Evolutionary conservation across 2,797 vertebrate species (phyloP), one percentile per base, ranked within the genome.

Genomic region (Denticeps clupeoides): DNA sequence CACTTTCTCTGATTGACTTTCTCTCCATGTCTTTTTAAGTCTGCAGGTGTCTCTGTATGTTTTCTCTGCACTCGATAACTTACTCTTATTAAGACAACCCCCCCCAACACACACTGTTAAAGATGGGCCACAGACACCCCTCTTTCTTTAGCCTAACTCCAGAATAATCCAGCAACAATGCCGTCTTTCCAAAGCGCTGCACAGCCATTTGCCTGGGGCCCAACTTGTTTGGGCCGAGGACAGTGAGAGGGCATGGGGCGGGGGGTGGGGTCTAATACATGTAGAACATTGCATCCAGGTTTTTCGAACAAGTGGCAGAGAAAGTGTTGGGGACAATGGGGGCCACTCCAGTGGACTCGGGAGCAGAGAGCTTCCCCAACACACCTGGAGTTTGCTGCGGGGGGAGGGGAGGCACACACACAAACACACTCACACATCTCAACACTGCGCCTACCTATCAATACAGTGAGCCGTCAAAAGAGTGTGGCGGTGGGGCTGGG

Each of bases 351-450:
- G 26, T 10, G 26, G 26, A 26, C 26, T 26, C 26, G 11, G 26
- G 26, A 11, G n/a, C 26, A 10, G 26, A 2, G 9, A 27, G 26
- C 26, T 78, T 70, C 74, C 64, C 69, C 40, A n/a, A 73, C 82
- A 89, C 89, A 93, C 89, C 90, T 91, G 89, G 84, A 86, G 78
- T 71, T n/a, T n/a, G n/a, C n/a, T n/a, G n/a, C n/a, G n/a, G n/a
- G n/a, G n/a, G n/a, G n/a, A n/a, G n/a, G n/a, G n/a, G n/a, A 67
- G 62, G 33, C 26, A 26, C 52, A 45, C 49, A 51, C 49, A 51
- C 49, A 33, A 72, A 61, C 71, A 63, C 58, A 9, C 41, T 52
- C 43, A 55, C 32, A 72, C 74, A 67, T 53, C 59, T 43, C 32
- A 55, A 31, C 63, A 64, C 49, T 47, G 35, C 28, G 27, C 23